Evolutionary conservation across 2,113 vertebrate genomes (phyloP).

Genomic region (Macquaria australasica): DNA sequence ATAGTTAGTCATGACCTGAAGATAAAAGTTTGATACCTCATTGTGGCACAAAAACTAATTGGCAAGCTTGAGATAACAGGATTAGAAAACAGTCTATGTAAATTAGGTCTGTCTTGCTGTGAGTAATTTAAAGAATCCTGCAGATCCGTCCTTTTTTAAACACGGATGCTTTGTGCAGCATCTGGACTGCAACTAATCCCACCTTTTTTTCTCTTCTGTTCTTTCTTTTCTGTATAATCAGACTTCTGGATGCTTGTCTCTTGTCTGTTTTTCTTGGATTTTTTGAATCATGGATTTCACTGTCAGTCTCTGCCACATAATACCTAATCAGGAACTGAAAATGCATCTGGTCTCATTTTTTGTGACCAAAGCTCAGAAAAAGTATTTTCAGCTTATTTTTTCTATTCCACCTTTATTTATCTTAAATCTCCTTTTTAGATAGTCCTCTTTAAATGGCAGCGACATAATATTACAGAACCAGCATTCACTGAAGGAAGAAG

Average conservation of each 20-base stretch:
- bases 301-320: constrained; percentile 3
- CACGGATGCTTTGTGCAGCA: constrained; percentile 12
- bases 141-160: neutral
- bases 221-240: constrained; percentile 18
- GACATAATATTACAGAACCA: neutral
- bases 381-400: neutral
- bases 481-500: neutral
- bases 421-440: neutral
- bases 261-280: constrained; percentile 12
- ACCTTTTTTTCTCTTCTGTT: neutral
- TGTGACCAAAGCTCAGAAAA: neutral
- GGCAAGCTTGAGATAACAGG: constrained; percentile 48
- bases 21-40: constrained; percentile 45
- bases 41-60: constrained; percentile 51
- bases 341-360: constrained; percentile 8
- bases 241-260: constrained; percentile 26
- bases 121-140: constrained; percentile 26
- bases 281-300: constrained; percentile 41
- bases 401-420: neutral
- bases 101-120: constrained; percentile 14
- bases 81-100: constrained; percentile 26
- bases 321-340: constrained; percentile 29
- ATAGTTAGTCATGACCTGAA: constrained; percentile 43
- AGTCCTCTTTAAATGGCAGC: neutral
- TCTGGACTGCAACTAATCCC: constrained; percentile 44